phyloP scores from a whole-genome alignment of 1,140 invertebrate species.

The Nomia melanderi region DNA sequence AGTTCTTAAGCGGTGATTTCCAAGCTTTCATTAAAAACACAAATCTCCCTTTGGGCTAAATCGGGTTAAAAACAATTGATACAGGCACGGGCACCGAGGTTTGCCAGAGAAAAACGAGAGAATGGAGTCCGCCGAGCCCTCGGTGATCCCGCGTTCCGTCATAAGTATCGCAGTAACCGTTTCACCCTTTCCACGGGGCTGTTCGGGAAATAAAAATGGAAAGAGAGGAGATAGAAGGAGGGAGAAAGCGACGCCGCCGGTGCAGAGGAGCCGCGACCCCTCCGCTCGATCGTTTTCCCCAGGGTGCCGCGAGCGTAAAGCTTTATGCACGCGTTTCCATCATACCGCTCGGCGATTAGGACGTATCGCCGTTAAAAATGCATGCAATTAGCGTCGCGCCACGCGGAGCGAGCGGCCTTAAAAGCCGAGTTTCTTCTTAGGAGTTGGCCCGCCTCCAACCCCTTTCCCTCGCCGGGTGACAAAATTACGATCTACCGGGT shows the following conservation, averaged over 20 bases:
- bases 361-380: conserved; percentile 72
- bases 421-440: conserved; percentile 53
- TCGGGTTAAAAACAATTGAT: conserved; percentile 33
- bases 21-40: conserved; percentile 9
- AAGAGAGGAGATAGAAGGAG: neutral
- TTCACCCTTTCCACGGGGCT: conserved; percentile 16
- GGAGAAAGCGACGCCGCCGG: neutral
- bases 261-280: neutral
- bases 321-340: conserved; percentile 70
- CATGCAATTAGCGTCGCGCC: conserved; percentile 70
- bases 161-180: conserved; percentile 23
- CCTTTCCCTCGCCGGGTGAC: conserved; percentile 65
- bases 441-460: conserved; percentile 26
- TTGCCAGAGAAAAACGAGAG: neutral
- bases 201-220: conserved; percentile 10
- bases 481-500: conserved; percentile 75
- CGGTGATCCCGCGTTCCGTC: neutral
- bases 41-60: neutral
- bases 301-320: conserved; percentile 53
- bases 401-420: conserved; percentile 45
- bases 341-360: conserved; percentile 69
- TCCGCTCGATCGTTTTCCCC: conserved; percentile 48
- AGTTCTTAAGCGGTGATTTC: neutral
- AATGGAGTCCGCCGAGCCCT: neutral
- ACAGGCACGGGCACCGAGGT: neutral